These are phyloP conservation scores for Ceuthmochares aereus DNA, from an alignment of 2,113 vertebrate genomes.

Conservation along the genomic window DNA sequence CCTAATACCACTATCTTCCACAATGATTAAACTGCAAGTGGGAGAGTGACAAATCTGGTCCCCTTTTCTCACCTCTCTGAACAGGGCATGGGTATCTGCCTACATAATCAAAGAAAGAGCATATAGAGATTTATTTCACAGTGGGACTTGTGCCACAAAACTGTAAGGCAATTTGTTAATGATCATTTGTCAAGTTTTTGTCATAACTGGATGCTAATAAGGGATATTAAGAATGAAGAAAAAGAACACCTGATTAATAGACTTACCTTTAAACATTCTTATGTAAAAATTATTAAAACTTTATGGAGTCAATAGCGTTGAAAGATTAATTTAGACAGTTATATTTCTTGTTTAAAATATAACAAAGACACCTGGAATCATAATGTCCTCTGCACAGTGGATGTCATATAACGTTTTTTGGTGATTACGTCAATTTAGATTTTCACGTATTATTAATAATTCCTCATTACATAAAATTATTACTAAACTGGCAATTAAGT, in stretches of 20 bases:
- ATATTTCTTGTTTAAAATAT: conserved; percentile 51
- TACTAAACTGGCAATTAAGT: conserved; percentile 86
- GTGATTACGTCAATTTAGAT: conserved; percentile 81
- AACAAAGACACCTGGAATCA: conserved; percentile 72
- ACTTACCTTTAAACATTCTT: conserved; percentile 34
- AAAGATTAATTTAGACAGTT: conserved; percentile 51
- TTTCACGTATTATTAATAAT: conserved; percentile 85
- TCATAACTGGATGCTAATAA: conserved; percentile 43
- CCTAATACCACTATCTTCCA: background rate
- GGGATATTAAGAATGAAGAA: background rate
- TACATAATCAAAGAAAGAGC: background rate
- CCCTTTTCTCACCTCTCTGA: background rate
- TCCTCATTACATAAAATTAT: conserved; percentile 86
- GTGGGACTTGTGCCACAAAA: background rate
- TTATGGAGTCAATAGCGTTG: conserved; percentile 26
- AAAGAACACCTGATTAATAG: conserved; percentile 36
- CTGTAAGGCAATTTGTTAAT: background rate
- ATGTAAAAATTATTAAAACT: conserved; percentile 36
- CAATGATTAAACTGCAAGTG: background rate
- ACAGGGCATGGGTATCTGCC: background rate
- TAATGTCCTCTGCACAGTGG: conserved; percentile 58
- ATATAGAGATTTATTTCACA: background rate
- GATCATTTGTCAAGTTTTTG: conserved; percentile 17
- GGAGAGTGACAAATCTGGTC: background rate
- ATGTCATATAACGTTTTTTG: conserved; percentile 78